Evolutionary conservation across 2,888 invertebrate species (phyloP), one percentile per base, ranked within the genome.

Genomic region (Papilio elwesi): DNA sequence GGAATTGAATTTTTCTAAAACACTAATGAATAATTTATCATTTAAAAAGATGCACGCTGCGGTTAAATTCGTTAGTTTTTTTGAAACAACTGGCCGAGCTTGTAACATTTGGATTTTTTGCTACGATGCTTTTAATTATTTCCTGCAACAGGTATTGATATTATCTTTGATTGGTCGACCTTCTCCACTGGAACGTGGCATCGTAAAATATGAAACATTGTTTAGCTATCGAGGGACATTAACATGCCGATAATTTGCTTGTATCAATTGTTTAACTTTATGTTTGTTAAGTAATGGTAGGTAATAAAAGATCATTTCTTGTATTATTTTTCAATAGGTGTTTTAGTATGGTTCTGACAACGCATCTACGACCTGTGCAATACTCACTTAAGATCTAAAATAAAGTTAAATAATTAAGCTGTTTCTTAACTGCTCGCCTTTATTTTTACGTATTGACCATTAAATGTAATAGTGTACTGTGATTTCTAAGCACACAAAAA

Each of bases 171-270:
- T 57, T 57, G 43, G 59, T 62, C 59, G 59, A 62, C n/a, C 38
- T 55, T 55, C 38, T 38, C 10, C 4, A 43, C 7, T 43, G 15
- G 43, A 15, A 10, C 10, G 6, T 6, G 43, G 43, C n/a, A 43
- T 62, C 43, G 43, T 62, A 62, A 62, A 59, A 62, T 59, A 55
- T 57, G 26, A 57, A 36, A 62, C 36, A 62, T 43, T n/a, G 3
- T 5, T 36, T 38, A 43, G 16, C 11, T 3, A 36, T 59, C 26
- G 4, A 26, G 38, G 38, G 38, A 38, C 9, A 59, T 7, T 8
- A 59, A 15, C 15, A 11, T n/a, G 59, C 5, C 13, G 9, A 15
- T 62, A 62, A 62, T 59, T 43, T 43, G 10, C 59, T 43, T 10
- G 13, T 2, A 15, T 38, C 43, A 43, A 59, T 59, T 59, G 59